A percentile compares a stretch with the other conserved stretches of the same genome.
Evolutionary conservation across 1,140 invertebrate species (phyloP).

Genomic region (Lysiphlebus fabarum): DNA sequence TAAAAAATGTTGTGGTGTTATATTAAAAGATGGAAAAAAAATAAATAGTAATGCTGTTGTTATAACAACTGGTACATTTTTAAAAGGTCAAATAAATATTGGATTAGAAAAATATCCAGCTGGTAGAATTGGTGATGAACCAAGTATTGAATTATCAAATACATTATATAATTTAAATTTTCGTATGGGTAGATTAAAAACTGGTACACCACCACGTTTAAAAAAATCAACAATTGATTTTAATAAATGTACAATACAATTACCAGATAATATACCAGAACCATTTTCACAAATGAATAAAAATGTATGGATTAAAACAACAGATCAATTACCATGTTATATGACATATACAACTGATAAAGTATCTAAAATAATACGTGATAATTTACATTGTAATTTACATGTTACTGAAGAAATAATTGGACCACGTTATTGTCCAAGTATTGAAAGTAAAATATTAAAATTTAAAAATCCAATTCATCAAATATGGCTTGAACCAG

Average conservation of each 20-base stretch:
- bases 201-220: slow-evolving; percentile 86
- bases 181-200: slow-evolving; percentile 83
- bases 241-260: slow-evolving; percentile 54
- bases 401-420: slow-evolving; percentile 78
- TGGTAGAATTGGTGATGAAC: slow-evolving; percentile 79
- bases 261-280: slow-evolving; percentile 68
- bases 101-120: slow-evolving; percentile 77
- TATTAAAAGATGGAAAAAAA: slow-evolving; percentile 61
- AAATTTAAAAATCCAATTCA: slow-evolving; percentile 70
- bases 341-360: slow-evolving; percentile 69
- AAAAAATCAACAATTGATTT: slow-evolving; percentile 75
- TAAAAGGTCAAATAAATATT: slow-evolving; percentile 85
- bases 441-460: slow-evolving; percentile 87
- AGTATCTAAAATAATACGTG: slow-evolving; percentile 70
- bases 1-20: slow-evolving; percentile 60
- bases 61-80: slow-evolving; percentile 92
- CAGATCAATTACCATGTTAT: slow-evolving; percentile 72
- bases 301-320: slow-evolving; percentile 73
- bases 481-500: slow-evolving; percentile 88
- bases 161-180: slow-evolving; percentile 73
- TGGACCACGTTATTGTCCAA: slow-evolving; percentile 85
- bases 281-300: slow-evolving; percentile 88
- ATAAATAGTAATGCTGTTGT: slow-evolving; percentile 71
- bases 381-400: slow-evolving; percentile 78
- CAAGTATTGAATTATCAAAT: slow-evolving; percentile 77